Conservation (phyloP, 1,140 invertebrate genomes). For the Drosophila lowei region DNA sequence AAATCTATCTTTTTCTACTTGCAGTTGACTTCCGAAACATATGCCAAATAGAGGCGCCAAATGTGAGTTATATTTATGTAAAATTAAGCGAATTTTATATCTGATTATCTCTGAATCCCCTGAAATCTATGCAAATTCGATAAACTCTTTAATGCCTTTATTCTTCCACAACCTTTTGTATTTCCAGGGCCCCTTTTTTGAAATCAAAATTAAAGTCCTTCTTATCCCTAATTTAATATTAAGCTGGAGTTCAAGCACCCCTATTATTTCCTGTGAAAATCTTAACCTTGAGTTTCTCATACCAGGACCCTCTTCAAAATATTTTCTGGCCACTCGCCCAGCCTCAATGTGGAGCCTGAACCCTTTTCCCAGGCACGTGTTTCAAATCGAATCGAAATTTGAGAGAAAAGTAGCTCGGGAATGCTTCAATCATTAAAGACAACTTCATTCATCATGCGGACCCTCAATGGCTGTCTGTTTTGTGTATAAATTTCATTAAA, state of each 20-base stretch:
- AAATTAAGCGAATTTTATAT: no score
- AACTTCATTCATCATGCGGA: slow-evolving; percentile 62
- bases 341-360: neutral
- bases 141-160: no score
- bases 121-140: no score
- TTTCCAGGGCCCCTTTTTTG: no score
- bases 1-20: neutral
- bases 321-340: slow-evolving; percentile 1
- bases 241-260: neutral
- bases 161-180: no score
- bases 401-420: slow-evolving; percentile 1
- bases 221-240: no score
- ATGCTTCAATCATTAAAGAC: slow-evolving; percentile 32
- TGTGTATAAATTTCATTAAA: slow-evolving; percentile 75
- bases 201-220: no score
- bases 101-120: no score
- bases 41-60: neutral
- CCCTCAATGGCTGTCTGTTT: slow-evolving; percentile 42
- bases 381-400: slow-evolving; percentile 13
- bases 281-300: neutral
- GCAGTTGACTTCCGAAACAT: neutral
- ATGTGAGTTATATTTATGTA: slow-evolving; percentile 15
- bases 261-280: slow-evolving; percentile 6
- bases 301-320: slow-evolving; percentile 23
- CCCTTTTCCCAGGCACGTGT: slow-evolving; percentile 53